Base-by-base conservation (phyloP, 2,888 invertebrate genomes). In the Netelia fuscicornis region DNA sequence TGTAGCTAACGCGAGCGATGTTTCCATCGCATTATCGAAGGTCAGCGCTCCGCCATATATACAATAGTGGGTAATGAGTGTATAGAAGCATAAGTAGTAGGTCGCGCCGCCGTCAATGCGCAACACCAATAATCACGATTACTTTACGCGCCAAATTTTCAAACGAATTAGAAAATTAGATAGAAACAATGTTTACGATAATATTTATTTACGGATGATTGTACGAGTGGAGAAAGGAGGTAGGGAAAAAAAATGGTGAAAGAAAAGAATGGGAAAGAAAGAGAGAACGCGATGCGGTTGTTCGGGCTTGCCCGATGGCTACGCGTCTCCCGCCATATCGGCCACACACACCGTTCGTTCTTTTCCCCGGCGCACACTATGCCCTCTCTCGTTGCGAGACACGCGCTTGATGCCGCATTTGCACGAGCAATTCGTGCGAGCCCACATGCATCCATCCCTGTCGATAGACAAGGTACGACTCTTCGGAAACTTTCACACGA, bases 301-400 rank as follows among this genome's bases (percentile, higher is more conserved):
- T 37, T 58, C 48, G 11, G 67, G 67, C 54, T 68, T 87, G 86
- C 84, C 83, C 87, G 89, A 85, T 89, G 88, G 86, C 87, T 86
- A 86, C 87, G 90, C 90, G 91, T 91, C 90, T 90, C 90, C 90
- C 90, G 89, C 90, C 90, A 89, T 90, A 90, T 91, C 91, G 83
- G 84, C 83, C 17, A 17, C 76, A 79, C 86, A 84, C 84, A 81
- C 87, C 48, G 48, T 48, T 48, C 48, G 48, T 48, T 48, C 48
- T 3, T 48, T 48, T 48, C 13, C 48, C 13, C 48, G 48, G 13
- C 48, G 48, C 48, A 13, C 48, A 2, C 48, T 48, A 48, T 13
- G 13, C 13, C 48, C 11, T 48, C 48, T 48, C 48, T 48, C 10
- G 13, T 13, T 48, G 48, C 2, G 9, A 48, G 11, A 60, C 78